Percentiles rank a stretch among this genome's conserved stretches.
These are phyloP conservation scores for Lutraria lutraria DNA, from an alignment of 2,888 invertebrate species.

Conservation along the genomic window DNA sequence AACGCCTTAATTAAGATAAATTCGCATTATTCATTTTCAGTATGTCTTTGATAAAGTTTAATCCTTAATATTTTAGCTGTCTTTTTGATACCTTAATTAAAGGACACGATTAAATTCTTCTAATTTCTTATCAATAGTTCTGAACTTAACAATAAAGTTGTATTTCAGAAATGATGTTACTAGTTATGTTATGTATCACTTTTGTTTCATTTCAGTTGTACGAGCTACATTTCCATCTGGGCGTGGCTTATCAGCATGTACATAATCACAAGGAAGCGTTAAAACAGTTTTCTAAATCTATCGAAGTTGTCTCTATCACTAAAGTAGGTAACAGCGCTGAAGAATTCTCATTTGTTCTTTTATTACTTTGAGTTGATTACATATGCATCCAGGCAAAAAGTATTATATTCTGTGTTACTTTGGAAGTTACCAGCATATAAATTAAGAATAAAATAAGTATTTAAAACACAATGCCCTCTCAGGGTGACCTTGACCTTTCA, in stretches of 20 bases:
- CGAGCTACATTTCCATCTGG: constrained; percentile 82
- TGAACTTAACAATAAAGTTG: too few species aligned
- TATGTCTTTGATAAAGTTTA: background rate
- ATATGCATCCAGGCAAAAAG: too few species aligned
- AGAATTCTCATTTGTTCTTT: background rate
- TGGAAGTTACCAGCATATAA: too few species aligned
- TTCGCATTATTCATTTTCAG: background rate
- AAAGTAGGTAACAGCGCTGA: constrained; percentile 73
- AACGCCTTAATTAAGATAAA: background rate
- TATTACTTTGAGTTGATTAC: too few species aligned
- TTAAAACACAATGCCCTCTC: too few species aligned
- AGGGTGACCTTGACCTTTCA: too few species aligned
- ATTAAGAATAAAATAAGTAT: too few species aligned
- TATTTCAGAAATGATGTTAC: too few species aligned
- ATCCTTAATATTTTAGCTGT: background rate
- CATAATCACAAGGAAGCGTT: constrained; percentile 78
- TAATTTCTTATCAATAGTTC: too few species aligned
- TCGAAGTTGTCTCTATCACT: constrained; percentile 79
- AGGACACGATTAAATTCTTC: too few species aligned
- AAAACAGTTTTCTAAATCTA: constrained; percentile 78
- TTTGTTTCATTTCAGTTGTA: constrained; percentile 76
- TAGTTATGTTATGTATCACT: background rate
- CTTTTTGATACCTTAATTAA: too few species aligned
- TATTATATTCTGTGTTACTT: too few species aligned
- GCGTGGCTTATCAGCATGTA: constrained; percentile 82